These are phyloP conservation scores for Eupithecia pulchellata DNA, from an alignment of 2,888 invertebrate genomes.

Conservation along the genomic window DNA sequence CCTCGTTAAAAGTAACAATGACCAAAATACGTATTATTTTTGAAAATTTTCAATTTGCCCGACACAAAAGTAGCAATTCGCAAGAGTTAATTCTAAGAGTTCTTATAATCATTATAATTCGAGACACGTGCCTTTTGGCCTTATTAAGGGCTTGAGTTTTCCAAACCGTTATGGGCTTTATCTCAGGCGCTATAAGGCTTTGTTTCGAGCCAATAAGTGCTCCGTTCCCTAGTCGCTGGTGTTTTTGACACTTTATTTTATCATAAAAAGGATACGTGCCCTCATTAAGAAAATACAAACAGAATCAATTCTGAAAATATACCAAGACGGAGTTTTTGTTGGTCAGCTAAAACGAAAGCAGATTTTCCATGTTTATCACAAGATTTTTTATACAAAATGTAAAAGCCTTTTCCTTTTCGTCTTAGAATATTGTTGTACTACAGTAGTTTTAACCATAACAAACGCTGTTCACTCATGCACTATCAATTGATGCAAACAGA, in stretches of 20 bases:
- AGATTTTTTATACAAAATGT: not conserved
- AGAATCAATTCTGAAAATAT: slow-evolving; percentile 4
- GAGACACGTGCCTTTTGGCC: slow-evolving; percentile 43
- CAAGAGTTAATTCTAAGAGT: slow-evolving; percentile 44
- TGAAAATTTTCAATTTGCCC: slow-evolving; percentile 41
- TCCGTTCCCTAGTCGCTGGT: slow-evolving; percentile 5
- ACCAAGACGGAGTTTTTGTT: not conserved
- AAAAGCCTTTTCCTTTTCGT: not conserved
- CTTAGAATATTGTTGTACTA: not conserved
- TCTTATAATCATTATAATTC: slow-evolving; percentile 46
- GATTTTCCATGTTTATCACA: not conserved
- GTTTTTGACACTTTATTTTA: slow-evolving; percentile 25
- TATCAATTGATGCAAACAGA: not conserved
- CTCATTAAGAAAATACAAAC: slow-evolving; percentile 7
- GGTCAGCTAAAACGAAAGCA: not conserved
- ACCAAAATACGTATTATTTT: slow-evolving; percentile 33
- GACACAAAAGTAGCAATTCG: slow-evolving; percentile 36
- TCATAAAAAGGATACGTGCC: slow-evolving; percentile 12
- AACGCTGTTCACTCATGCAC: not conserved
- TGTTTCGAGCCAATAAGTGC: slow-evolving; percentile 16
- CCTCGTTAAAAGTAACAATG: slow-evolving; percentile 37
- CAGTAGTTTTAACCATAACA: not conserved
- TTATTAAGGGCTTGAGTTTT: slow-evolving; percentile 37
- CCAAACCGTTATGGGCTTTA: slow-evolving; percentile 37
- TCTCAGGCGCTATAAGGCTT: not conserved